Percentiles rank a stretch among this genome's conserved stretches.
phyloP scores from a whole-genome alignment of 2,113 vertebrate species.

The Cichladusa arquata region DNA sequence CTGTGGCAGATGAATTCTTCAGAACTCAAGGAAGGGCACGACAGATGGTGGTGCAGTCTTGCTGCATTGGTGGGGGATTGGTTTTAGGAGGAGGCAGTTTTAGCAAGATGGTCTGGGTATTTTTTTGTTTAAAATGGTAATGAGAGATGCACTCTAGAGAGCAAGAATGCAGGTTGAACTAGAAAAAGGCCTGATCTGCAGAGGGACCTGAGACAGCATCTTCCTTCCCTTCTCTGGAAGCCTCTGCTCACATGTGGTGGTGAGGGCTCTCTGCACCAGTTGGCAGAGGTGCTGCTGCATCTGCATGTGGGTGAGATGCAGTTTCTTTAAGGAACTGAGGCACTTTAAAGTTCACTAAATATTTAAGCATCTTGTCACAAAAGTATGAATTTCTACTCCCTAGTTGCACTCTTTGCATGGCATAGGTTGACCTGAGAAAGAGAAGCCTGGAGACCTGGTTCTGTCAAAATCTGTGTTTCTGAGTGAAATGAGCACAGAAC shows the following conservation, averaged over 20 bases:
- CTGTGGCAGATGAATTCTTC: neutral
- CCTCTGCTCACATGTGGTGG: fast-evolving
- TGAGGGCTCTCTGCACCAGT: neutral
- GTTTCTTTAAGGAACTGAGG: neutral
- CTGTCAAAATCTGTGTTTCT: neutral
- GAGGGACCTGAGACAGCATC: neutral
- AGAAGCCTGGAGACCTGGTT: neutral
- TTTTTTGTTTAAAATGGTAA: neutral
- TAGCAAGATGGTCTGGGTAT: neutral
- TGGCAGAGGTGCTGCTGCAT: neutral
- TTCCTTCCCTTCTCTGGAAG: neutral
- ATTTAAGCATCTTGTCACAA: neutral
- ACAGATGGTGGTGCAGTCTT: neutral
- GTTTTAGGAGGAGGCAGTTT: neutral
- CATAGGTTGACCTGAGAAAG: neutral
- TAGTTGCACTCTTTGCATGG: neutral
- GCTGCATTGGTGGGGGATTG: neutral
- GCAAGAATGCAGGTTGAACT: neutral
- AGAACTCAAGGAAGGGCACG: neutral
- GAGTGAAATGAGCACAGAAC: neutral
- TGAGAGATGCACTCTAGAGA: neutral
- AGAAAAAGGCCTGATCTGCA: neutral
- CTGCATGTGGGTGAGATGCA: neutral
- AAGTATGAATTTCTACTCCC: neutral
- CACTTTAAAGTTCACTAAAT: neutral